phyloP scores from a whole-genome alignment of 2,113 vertebrate species.

The Oceanites oceanicus region DNA sequence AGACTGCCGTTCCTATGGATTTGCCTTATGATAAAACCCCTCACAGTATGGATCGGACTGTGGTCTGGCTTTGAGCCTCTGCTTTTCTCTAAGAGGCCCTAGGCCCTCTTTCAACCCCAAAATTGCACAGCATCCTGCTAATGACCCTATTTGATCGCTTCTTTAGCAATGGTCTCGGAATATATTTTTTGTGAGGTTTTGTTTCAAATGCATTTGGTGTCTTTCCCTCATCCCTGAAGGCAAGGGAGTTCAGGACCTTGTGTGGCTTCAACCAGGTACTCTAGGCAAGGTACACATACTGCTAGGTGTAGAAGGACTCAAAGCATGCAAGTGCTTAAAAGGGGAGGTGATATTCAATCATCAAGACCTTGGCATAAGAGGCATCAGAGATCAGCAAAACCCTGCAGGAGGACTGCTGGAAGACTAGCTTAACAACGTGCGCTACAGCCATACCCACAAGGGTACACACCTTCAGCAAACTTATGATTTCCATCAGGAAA shows the following conservation, averaged over 20 bases:
- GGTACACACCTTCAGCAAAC: background rate
- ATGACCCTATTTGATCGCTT: background rate
- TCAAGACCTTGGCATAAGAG: background rate
- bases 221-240: background rate
- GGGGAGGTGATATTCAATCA: background rate
- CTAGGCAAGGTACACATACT: fast-evolving
- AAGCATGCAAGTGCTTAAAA: background rate
- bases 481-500: background rate
- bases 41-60: background rate
- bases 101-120: background rate
- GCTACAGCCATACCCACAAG: background rate
- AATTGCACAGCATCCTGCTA: background rate
- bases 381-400: background rate
- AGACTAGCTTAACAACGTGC: fast-evolving
- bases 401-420: background rate
- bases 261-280: background rate
- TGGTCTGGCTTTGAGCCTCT: background rate
- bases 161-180: background rate
- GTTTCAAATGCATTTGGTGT: background rate
- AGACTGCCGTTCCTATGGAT: background rate
- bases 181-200: background rate
- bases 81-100: background rate
- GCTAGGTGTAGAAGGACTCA: background rate
- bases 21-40: background rate
- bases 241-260: background rate